Conservation (phyloP, 23 tunicate species). For the Styela clava region DNA sequence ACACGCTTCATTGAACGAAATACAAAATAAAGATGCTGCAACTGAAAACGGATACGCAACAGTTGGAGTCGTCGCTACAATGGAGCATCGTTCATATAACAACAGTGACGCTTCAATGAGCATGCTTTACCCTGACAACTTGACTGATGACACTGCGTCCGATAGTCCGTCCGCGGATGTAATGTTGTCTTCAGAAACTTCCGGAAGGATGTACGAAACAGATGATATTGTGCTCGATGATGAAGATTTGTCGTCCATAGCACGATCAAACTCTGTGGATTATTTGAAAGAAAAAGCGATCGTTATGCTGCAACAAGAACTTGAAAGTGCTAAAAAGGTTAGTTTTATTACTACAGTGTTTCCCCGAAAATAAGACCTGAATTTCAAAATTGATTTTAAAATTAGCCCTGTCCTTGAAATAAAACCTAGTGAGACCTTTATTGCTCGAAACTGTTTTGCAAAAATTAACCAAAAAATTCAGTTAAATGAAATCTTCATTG, state of each 20-base stretch:
- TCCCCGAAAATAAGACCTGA: too few species aligned
- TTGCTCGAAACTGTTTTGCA: too few species aligned
- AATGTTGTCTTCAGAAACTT: neutral
- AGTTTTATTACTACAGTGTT: neutral
- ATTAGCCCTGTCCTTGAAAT: too few species aligned
- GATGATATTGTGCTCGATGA: conserved; percentile 12
- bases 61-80: neutral
- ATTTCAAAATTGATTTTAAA: too few species aligned
- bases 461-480: too few species aligned
- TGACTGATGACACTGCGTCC: conserved; percentile 3
- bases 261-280: conserved; percentile 23
- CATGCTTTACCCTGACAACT: neutral
- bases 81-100: neutral
- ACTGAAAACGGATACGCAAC: neutral
- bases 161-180: neutral
- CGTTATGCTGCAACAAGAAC: conserved; percentile 7
- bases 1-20: neutral
- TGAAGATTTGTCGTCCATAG: neutral
- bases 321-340: conserved; percentile 9
- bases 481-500: too few species aligned
- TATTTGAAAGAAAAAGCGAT: conserved; percentile 18
- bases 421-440: too few species aligned
- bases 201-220: neutral
- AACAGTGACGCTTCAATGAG: neutral
- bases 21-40: too few species aligned